Conservation (phyloP, 2,797 vertebrate genomes). For the Protosalanx chinensis region DNA sequence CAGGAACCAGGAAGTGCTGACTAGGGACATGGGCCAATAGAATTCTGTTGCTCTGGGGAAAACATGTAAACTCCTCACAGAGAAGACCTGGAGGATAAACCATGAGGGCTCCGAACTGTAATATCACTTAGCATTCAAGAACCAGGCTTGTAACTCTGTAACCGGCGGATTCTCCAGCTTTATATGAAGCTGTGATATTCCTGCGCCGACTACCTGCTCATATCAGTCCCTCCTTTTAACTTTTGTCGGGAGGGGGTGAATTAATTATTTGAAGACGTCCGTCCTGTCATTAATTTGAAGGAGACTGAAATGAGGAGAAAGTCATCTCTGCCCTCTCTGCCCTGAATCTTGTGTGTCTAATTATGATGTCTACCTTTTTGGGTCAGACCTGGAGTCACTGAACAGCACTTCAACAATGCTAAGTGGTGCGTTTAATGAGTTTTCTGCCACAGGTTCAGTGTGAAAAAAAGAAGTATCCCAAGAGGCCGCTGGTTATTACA, state of each 20-base stretch:
- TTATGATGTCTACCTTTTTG: conserved; percentile 60
- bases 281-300: conserved; percentile 59
- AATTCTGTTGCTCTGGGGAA: not conserved
- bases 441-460: conserved; percentile 53
- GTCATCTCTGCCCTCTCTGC: conserved; percentile 51
- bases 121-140: conserved; percentile 55
- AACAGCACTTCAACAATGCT: conserved; percentile 60
- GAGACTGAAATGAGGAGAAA: conserved; percentile 50
- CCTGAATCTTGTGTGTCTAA: conserved; percentile 64
- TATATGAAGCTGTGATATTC: conserved; percentile 50
- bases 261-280: conserved; percentile 62
- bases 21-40: too few relatives aligned
- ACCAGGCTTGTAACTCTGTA: conserved; percentile 47
- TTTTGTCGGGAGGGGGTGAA: conserved; percentile 49
- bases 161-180: conserved; percentile 42
- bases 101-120: too few relatives aligned
- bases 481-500: conserved; percentile 36
- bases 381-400: conserved; percentile 61
- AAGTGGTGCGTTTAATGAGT: conserved; percentile 64
- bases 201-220: conserved; percentile 38
- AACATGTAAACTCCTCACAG: not conserved
- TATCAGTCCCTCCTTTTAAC: conserved; percentile 50
- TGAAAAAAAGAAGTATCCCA: conserved; percentile 50
- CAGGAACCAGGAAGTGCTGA: too few relatives aligned
- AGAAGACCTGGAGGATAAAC: not conserved